Percentiles rank a stretch among this genome's conserved stretches.
These are phyloP conservation scores for Drosophila truncata DNA, from an alignment of 1,140 invertebrate genomes.

Conservation along the genomic window DNA sequence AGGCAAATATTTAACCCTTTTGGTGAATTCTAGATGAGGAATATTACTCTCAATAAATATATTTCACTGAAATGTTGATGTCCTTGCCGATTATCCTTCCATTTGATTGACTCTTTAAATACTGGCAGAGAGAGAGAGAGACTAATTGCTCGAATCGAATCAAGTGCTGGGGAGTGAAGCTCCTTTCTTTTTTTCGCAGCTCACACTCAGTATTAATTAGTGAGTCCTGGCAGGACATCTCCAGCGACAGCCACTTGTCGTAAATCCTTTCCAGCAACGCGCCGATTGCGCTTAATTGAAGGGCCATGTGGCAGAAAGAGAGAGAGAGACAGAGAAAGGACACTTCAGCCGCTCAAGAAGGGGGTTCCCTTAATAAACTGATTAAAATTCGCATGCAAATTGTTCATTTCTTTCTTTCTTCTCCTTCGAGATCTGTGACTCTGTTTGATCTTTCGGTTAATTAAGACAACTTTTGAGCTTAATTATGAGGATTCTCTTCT, in stretches of 20 bases:
- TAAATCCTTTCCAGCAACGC: slow-evolving; percentile 27
- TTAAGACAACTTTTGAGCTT: neutral
- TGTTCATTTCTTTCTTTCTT: neutral
- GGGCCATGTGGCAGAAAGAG: neutral
- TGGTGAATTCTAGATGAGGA: neutral
- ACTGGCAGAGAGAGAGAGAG: neutral
- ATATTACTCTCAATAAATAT: neutral
- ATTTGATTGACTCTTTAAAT: neutral
- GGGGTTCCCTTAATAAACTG: slow-evolving; percentile 14
- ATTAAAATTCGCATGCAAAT: slow-evolving; percentile 13
- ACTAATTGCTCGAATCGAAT: slow-evolving; percentile 39
- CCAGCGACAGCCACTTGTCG: slow-evolving; percentile 10
- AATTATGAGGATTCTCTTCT: neutral
- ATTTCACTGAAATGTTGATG: neutral
- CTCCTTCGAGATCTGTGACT: neutral
- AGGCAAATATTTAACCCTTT: neutral
- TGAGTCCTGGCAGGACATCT: slow-evolving; percentile 25
- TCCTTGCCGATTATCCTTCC: slow-evolving; percentile 9
- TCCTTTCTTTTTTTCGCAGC: slow-evolving; percentile 11
- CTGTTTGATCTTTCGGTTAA: slow-evolving; percentile 9
- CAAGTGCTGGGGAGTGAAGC: slow-evolving; percentile 12
- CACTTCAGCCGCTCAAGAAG: neutral
- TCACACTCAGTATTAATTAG: slow-evolving; percentile 37
- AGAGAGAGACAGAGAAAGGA: neutral
- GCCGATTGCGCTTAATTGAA: slow-evolving; percentile 6